phyloP scores from a whole-genome alignment of 1,140 invertebrate genomes.

The Eurytemora carolleeae region DNA sequence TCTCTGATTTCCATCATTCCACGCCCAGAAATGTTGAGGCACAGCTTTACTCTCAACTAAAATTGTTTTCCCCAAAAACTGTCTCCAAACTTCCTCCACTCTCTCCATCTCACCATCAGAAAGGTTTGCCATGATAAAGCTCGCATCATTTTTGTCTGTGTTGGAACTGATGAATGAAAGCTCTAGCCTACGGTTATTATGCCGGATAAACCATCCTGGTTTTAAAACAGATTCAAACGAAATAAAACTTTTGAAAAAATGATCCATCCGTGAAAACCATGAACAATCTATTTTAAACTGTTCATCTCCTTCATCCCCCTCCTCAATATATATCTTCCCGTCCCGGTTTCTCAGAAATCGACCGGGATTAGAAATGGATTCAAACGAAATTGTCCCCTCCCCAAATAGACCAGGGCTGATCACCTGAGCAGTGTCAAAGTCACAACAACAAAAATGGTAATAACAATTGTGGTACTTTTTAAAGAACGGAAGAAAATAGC shows the following conservation, averaged over 20 bases:
- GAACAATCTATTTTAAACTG: constrained; percentile 5
- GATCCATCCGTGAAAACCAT: constrained; percentile 6
- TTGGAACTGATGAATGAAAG: neutral
- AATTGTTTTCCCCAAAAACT: constrained; percentile 3
- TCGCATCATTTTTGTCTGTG: constrained; percentile 9
- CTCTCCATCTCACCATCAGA: neutral
- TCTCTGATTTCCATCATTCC: neutral
- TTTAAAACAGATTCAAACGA: constrained; percentile 5
- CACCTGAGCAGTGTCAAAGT: no score
- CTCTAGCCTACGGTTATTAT: constrained; percentile 11
- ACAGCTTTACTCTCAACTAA: constrained; percentile 5
- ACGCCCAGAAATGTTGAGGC: constrained; percentile 8
- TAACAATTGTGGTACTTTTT: no score
- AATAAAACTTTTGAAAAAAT: constrained; percentile 11
- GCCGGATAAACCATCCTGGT: constrained; percentile 6
- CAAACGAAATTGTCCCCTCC: neutral
- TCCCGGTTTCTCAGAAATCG: constrained; percentile 2
- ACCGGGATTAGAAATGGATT: neutral
- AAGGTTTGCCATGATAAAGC: constrained; percentile 9
- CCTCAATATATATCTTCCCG: constrained; percentile 8
- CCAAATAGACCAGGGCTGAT: constrained; percentile 4
- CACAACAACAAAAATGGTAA: no score
- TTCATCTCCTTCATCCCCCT: neutral
- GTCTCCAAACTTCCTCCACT: constrained; percentile 1
- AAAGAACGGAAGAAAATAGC: no score